Base-by-base conservation (phyloP, 1,140 invertebrate species). In the Pectinophora gossypiella region DNA sequence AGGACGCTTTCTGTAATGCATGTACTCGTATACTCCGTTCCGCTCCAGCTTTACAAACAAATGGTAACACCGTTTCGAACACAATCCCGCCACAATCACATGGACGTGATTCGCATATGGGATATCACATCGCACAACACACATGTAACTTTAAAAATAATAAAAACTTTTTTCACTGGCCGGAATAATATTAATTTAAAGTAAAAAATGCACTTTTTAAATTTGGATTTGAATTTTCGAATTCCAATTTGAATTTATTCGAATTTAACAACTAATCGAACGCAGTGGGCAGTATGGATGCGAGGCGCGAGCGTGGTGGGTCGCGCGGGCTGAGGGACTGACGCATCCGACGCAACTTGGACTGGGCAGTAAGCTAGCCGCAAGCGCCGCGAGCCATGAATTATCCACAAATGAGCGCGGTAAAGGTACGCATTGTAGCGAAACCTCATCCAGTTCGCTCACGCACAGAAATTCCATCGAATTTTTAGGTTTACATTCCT, bases 1-100 rank as follows among this genome's bases (percentile, higher is more conserved):
- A 50, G 83, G 79, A 59, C 80, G 77, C 72, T 86, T 86, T 77
- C 83, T 81, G 83, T 86, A 85, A 83, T 86, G 79, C 83, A 86
- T 86, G 76, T 84, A 40, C 36, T 40, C 36, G 36, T 40, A 74
- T 69, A 73, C 59, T 72, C 66, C 72, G 66, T 82, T 73, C 52
- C 72, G 79, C 80, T 86, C 83, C 83, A 85, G 83, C 69, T 83
- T 86, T 80, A 70, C 69, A 59, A 73, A 68, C 47, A 56, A 69
- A 68, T 40, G 1, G 6, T 16, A 15, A 18, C 36, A 40, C 36
- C 7, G n/a, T 2, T 40, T 40, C n/a, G 7, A 2, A 40, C 36
- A 40, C 36, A 40, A 10, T 15, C 15, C 36, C 13, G 36, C 23
- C 23, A 5, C 23, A 12, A 12, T 40, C 36, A 40, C 36, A 40